These are phyloP conservation scores for Antigone vipio DNA, from an alignment of 2,113 vertebrate species.

Conservation along the genomic window DNA sequence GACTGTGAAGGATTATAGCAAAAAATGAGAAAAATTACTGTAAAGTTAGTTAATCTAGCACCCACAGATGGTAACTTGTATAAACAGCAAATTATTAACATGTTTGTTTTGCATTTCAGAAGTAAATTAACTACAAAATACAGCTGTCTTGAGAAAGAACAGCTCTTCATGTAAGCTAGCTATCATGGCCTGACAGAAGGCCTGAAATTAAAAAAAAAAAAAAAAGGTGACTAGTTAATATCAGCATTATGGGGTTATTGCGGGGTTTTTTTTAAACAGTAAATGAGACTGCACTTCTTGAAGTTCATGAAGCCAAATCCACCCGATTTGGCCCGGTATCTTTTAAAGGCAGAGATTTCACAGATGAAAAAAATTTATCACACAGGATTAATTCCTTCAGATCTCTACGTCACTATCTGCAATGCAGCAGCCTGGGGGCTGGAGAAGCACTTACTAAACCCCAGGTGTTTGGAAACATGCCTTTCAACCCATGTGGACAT, in stretches of 20 bases:
- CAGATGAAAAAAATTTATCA: not conserved
- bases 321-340: not conserved
- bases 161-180: not conserved
- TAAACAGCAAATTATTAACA: not conserved
- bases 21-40: not conserved
- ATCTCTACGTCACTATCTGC: not conserved
- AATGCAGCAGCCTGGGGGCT: not conserved
- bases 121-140: not conserved
- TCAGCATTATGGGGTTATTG: not conserved
- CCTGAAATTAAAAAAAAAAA: not conserved
- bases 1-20: rapidly evolving
- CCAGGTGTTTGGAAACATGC: not conserved
- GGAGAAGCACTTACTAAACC: not conserved
- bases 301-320: not conserved
- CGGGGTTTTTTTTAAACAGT: not conserved
- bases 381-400: not conserved
- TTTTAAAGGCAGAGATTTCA: not conserved
- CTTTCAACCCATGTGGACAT: not conserved
- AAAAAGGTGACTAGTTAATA: not conserved
- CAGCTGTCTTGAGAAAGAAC: not conserved
- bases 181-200: not conserved
- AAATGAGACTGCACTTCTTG: not conserved
- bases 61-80: not conserved
- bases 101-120: not conserved
- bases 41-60: not conserved